A percentile compares a stretch with the other conserved stretches of the same genome.
These are phyloP conservation scores for Antechinus flavipes DNA, from an alignment of 2,113 vertebrate genomes.

Conservation along the genomic window DNA sequence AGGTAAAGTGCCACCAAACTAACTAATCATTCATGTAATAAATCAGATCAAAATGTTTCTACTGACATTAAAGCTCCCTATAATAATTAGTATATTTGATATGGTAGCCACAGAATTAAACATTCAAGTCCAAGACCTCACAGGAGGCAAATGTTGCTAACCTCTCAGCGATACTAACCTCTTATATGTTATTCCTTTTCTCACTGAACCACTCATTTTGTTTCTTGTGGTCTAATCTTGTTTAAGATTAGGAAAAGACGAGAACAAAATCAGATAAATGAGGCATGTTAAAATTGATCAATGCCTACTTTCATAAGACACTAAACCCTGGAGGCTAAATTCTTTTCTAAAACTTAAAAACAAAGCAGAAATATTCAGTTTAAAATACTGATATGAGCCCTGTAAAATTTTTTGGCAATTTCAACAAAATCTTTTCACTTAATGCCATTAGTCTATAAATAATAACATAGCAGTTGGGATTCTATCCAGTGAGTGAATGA, in stretches of 20 bases:
- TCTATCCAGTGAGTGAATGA: background rate
- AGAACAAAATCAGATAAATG: slow-evolving; percentile 32
- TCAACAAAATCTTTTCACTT: background rate
- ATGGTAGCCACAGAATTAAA: slow-evolving; percentile 54
- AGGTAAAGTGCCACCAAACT: slow-evolving; percentile 55
- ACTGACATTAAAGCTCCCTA: slow-evolving; percentile 45
- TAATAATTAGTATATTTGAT: slow-evolving; percentile 69
- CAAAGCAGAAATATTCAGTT: slow-evolving; percentile 23
- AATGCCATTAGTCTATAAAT: background rate
- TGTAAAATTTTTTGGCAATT: background rate
- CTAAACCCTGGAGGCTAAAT: background rate
- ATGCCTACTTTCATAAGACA: slow-evolving; percentile 9
- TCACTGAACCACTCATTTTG: background rate
- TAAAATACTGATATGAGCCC: slow-evolving; percentile 23
- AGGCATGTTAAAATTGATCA: slow-evolving; percentile 12
- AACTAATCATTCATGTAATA: slow-evolving; percentile 71
- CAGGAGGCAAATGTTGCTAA: slow-evolving; percentile 35
- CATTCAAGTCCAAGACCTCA: slow-evolving; percentile 16
- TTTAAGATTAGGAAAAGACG: slow-evolving; percentile 1
- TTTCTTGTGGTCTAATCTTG: background rate
- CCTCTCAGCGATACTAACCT: background rate
- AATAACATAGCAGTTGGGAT: background rate
- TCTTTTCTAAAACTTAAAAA: slow-evolving; percentile 27
- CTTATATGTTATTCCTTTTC: background rate
- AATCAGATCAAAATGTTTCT: slow-evolving; percentile 65